These are phyloP conservation scores for Meriones unguiculatus DNA, from an alignment of 2,113 vertebrate genomes.

Conservation along the genomic window DNA sequence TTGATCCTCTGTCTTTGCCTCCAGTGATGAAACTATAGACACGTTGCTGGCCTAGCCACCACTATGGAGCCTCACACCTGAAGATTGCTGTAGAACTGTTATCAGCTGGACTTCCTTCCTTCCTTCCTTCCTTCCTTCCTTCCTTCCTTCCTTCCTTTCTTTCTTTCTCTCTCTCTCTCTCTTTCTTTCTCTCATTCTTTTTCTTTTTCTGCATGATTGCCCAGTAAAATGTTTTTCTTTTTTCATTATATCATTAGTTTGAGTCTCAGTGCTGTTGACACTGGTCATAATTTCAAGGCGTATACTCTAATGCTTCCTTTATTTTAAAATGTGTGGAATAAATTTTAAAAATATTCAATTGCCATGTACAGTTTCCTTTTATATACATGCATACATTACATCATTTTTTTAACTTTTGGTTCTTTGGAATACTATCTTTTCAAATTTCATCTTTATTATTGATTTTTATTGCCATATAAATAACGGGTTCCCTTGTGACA, in stretches of 20 bases:
- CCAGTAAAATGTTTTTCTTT: background rate
- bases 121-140: background rate
- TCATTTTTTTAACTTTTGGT: background rate
- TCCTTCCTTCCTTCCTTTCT: background rate
- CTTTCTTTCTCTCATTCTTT: background rate
- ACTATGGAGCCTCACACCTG: background rate
- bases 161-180: background rate
- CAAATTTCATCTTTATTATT: background rate
- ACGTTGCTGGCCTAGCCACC: background rate
- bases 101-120: background rate
- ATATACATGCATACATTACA: background rate
- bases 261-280: background rate
- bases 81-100: background rate
- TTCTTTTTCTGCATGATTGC: background rate
- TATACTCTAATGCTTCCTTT: background rate
- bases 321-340: background rate
- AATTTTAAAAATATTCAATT: background rate
- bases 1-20: background rate
- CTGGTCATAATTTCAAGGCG: background rate
- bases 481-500: background rate
- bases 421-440: background rate
- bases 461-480: background rate
- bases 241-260: background rate
- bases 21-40: background rate
- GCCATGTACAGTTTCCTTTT: background rate